Evolutionary conservation across 2,797 vertebrate genomes (phyloP).

Genomic region (Salarias fasciatus): DNA sequence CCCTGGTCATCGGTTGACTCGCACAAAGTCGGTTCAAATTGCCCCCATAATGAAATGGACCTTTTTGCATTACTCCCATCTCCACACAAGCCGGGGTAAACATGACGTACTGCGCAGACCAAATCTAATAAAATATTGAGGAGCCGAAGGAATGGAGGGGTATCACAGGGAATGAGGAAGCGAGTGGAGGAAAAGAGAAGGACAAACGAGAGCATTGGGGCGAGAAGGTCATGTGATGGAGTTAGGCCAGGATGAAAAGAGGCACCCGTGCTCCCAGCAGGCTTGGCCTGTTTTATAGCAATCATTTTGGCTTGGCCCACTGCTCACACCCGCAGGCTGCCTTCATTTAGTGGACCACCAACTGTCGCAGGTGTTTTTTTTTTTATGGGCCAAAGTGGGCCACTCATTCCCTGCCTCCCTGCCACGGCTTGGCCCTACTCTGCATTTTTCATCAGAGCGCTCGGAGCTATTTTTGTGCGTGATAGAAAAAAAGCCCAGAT

Average conservation of each 20-base stretch:
- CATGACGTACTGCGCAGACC: slow-evolving; percentile 16
- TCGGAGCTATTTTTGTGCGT: slow-evolving; percentile 44
- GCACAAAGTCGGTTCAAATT: slow-evolving; percentile 11
- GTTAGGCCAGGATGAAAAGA: slow-evolving; percentile 50
- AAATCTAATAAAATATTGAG: slow-evolving; percentile 37
- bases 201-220: slow-evolving; percentile 29
- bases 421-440: slow-evolving; percentile 32
- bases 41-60: slow-evolving; percentile 12
- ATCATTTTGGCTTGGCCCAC: slow-evolving; percentile 48
- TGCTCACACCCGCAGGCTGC: slow-evolving; percentile 51
- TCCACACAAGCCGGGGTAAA: slow-evolving; percentile 1
- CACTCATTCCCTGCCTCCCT: slow-evolving; percentile 40
- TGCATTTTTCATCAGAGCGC: slow-evolving; percentile 51
- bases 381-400: slow-evolving; percentile 59
- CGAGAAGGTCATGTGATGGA: slow-evolving; percentile 49
- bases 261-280: slow-evolving; percentile 60
- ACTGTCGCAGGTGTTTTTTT: slow-evolving; percentile 66
- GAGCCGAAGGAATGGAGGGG: slow-evolving; percentile 9
- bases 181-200: slow-evolving; percentile 10
- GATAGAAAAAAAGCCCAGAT: slow-evolving; percentile 59
- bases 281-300: slow-evolving; percentile 54
- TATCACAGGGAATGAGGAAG: slow-evolving; percentile 15
- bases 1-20: neutral
- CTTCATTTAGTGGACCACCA: slow-evolving; percentile 58
- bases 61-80: slow-evolving; percentile 4